Evolutionary conservation across 2,888 invertebrate genomes (phyloP), one percentile per base, ranked within the genome.

Genomic region (Lumbricus terrestris): DNA sequence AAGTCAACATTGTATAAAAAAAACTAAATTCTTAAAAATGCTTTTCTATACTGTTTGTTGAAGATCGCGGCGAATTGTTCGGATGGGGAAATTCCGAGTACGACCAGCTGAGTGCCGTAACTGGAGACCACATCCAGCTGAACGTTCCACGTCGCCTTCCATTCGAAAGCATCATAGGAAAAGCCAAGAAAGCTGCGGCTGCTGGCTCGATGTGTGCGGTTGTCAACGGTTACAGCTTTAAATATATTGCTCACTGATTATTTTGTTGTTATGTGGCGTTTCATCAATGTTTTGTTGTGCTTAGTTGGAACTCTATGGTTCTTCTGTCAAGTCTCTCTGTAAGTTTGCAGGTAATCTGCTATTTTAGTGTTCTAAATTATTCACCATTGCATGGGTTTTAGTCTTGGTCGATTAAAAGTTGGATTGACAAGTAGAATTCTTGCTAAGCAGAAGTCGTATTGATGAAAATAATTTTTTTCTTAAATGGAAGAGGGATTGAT

Each of bases 81-180:
- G 99, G 98, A 0, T 99, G 99, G 98, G 99, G 99, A 16, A 99
- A 98, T 95, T 97, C 97, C 0, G 99, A 99, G 95, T 98, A 98
- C 94, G 96, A 97, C 0, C 99, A 99, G 95, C 95, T 99, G 82
- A 95, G 96, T 40, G 95, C 96, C 93, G 93, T 94, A 33, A 85
- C 88, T 33, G 93, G 93, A 8, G 93, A 93, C 3, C 91, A 93
- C 42, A 94, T 95, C 69, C 98, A 98, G 95, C 95, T 98, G 11
- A 96, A 96, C 93, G 96, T 96, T 92, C 97, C 98, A 0, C 96
- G 96, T 82, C 95, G 96, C 89, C 96, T 97, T 0, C 95, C 96
- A 89, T 95, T 96, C 37, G 92, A 90, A 33, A 35, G 37, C 38
- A 90, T 92, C 3, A 94, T 97, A 18, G 98, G 98, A 2, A 97